Evolutionary conservation across 2,113 vertebrate species (phyloP), one percentile per base, ranked within the genome.

Genomic region (Prionailurus viverrinus): DNA sequence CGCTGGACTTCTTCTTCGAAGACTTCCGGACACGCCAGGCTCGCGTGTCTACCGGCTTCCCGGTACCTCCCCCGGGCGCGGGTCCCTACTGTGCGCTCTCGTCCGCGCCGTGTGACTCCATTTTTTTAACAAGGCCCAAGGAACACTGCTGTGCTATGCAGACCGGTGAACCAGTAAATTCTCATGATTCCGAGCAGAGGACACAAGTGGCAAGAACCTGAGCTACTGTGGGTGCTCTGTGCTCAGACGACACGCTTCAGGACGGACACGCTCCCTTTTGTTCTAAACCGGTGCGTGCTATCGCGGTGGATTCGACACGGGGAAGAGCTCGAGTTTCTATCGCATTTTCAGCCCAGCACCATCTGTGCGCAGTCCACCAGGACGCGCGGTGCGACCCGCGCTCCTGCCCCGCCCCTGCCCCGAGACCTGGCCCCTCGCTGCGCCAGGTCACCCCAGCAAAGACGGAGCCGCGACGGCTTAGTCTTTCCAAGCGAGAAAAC

Each of bases 291-390:
- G 25, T 78, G 45, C 76, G 76, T 95, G 81, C 71, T 80, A 51
- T 11, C 48, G 36, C 61, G 25, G 21, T 78, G n/a, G 71, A 85
- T 61, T 55, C 83, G 76, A 78, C 25, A 83, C n/a, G 61, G 61
- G 61, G 79, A 66, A 29, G 27, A 66, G 73, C 11, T 39, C 36
- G 73, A 4, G 14, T 85, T 94, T 80, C 31, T 79, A 71, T 65
- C 0, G 29, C 27, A 87, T 81, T 76, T 93, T 93, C 90, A 83
- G 55, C 96, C 97, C 36, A 83, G 1, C 96, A 66, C 31, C 66
- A 31, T 73, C 58, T 91, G 82, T 39, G 45, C 45, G 45, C 45
- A 45, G 45, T 45, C 45, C 45, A 45, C 45, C 45, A 45, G 45
- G 45, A 45, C 7, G 45, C 45, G 7, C 45, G 45, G 45, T 0